Evolutionary conservation across 2,888 invertebrate genomes (phyloP), one percentile per base, ranked within the genome.

Genomic region (Cerastoderma edule): DNA sequence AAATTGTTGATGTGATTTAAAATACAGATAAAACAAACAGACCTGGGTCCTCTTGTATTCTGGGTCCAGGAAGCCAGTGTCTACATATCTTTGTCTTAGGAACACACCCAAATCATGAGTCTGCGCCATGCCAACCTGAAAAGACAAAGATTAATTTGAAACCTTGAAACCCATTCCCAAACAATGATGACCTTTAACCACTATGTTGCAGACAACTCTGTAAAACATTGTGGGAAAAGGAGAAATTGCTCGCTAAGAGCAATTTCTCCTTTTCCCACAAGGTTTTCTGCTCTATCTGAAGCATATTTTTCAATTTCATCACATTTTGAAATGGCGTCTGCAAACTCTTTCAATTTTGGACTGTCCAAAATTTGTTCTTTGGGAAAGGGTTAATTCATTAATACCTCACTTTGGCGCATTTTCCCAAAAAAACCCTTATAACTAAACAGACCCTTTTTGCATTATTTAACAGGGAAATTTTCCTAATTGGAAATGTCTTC

Each of bases 51-150:
- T 75, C 28, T 78, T 72, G 67, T 87, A 87, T 19, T 72, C 68
- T 24, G 76, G 35, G 19, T 65, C 63, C 28, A 85, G 68, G 32
- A 86, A 79, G 28, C 78, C 76, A 30, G 72, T 76, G 28, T 75
- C 67, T 6, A 73, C 76, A 74, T 54, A 81, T 46, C 68, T 27
- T 44, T 72, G 30, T 32, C 78, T 74, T 24, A 88, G 66, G 30
- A 79, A 86, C 70, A 83, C 63, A 8, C 89, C 89, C 24, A 89
- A 83, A 10, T 72, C 44, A 69, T 80, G 88, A 27, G 85, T 86
- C 66, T 89, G 87, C 22, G 75, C 46, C 79, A 86, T 89, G 24
- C 89, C 89, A 33, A 66, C 70, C 88, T 88, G 74, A 16, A 78
- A 75, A 39, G 22, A 60, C 2, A 50, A 3, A 33, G n/a, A 50